These are phyloP conservation scores for Corvus moneduloides DNA, from an alignment of 2,113 vertebrate species.

Conservation along the genomic window DNA sequence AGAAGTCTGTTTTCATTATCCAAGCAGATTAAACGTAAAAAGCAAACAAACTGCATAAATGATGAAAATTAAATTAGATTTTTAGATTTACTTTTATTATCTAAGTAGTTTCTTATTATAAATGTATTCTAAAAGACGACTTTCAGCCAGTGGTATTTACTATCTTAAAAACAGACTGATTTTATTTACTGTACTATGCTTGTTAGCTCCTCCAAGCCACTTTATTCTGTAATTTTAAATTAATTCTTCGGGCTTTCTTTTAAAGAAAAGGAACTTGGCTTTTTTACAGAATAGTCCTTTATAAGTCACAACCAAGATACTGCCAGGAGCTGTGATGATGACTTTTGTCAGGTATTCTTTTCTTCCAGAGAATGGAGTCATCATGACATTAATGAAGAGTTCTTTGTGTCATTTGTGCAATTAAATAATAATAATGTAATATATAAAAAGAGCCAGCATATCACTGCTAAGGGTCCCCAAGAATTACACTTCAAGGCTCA, in stretches of 20 bases:
- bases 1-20: not conserved
- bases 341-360: not conserved
- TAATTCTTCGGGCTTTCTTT: not conserved
- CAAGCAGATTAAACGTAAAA: slow-evolving; percentile 25
- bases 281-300: not conserved
- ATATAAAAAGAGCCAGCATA: not conserved
- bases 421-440: not conserved
- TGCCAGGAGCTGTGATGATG: not conserved
- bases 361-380: not conserved
- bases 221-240: slow-evolving; percentile 22
- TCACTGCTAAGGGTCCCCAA: not conserved
- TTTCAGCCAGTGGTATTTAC: slow-evolving; percentile 12
- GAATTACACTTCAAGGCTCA: not conserved
- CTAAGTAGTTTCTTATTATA: slow-evolving; percentile 1
- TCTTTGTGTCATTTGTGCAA: not conserved
- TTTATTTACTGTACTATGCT: slow-evolving; percentile 8
- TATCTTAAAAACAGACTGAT: not conserved
- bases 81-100: slow-evolving; percentile 32
- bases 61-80: slow-evolving; percentile 24
- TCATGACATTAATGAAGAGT: not conserved
- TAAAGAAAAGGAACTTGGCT: not conserved
- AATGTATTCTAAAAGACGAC: not conserved
- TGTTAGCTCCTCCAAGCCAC: slow-evolving; percentile 1
- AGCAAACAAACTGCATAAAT: slow-evolving; percentile 12
- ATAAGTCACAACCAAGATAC: not conserved